Percentiles rank a stretch among this genome's conserved stretches.
Conservation (phyloP, 2,113 vertebrate genomes). For the Columba janthina region DNA sequence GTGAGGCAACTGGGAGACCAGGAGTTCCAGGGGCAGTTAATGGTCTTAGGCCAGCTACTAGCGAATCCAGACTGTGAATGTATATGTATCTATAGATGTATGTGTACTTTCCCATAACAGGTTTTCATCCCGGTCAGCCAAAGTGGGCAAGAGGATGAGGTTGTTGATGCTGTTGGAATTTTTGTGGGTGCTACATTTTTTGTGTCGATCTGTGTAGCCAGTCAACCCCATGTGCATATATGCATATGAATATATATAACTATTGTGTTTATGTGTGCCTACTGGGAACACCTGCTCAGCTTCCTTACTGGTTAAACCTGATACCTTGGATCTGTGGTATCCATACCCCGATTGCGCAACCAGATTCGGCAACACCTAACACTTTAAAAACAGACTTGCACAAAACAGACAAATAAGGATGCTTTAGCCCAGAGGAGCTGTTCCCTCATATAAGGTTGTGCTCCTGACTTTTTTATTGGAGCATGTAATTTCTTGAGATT, state of each 20-base stretch:
- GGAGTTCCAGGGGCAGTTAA: too few relatives aligned
- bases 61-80: background rate
- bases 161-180: background rate
- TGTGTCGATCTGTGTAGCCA: background rate
- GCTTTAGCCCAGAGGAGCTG: background rate
- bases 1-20: background rate
- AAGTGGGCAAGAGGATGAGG: background rate
- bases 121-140: background rate
- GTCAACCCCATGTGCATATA: background rate
- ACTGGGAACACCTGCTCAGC: background rate
- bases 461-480: background rate
- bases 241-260: background rate
- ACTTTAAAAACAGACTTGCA: background rate
- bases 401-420: background rate
- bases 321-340: background rate
- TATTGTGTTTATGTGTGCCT: too few relatives aligned
- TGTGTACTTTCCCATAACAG: background rate
- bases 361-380: background rate
- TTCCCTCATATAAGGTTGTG: background rate
- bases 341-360: background rate
- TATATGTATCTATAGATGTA: accelerated
- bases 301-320: background rate
- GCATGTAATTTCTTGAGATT: background rate
- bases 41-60: background rate
- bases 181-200: background rate